These are phyloP conservation scores for Catharus minimus DNA, from an alignment of 2,113 vertebrate genomes.

Conservation along the genomic window DNA sequence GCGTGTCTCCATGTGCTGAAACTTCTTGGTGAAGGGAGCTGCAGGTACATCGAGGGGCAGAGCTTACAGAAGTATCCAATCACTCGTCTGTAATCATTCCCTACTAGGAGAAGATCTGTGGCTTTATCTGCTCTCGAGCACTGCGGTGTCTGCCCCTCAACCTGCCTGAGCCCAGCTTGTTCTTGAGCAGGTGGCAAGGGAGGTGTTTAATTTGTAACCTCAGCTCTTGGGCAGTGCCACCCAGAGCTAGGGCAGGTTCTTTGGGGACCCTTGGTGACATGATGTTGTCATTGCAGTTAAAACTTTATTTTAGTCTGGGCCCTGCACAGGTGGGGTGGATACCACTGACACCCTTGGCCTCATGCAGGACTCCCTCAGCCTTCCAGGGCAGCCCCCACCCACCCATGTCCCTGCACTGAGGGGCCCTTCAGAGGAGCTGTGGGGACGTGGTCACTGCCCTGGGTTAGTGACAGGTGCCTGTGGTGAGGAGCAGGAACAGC, in stretches of 20 bases:
- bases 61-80: neutral
- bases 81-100: neutral
- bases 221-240: neutral
- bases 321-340: rapidly evolving
- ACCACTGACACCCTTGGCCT: too few relatives aligned
- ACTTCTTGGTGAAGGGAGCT: too few relatives aligned
- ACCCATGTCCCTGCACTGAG: neutral
- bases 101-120: neutral
- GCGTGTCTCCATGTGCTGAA: rapidly evolving
- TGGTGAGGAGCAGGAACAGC: neutral
- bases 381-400: rapidly evolving
- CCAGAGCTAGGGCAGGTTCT: neutral
- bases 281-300: neutral
- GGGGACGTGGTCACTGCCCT: rapidly evolving
- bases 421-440: rapidly evolving
- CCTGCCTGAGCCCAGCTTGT: neutral
- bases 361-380: neutral
- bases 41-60: neutral
- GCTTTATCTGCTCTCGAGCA: rapidly evolving
- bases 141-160: neutral
- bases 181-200: neutral
- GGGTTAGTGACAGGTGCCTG: rapidly evolving
- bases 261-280: rapidly evolving
- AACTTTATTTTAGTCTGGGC: neutral
- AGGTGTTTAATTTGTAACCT: neutral